Percentiles rank a stretch among this genome's conserved stretches.
These are phyloP conservation scores for Platichthys stellatus DNA, from an alignment of 2,113 vertebrate species.

Conservation along the genomic window DNA sequence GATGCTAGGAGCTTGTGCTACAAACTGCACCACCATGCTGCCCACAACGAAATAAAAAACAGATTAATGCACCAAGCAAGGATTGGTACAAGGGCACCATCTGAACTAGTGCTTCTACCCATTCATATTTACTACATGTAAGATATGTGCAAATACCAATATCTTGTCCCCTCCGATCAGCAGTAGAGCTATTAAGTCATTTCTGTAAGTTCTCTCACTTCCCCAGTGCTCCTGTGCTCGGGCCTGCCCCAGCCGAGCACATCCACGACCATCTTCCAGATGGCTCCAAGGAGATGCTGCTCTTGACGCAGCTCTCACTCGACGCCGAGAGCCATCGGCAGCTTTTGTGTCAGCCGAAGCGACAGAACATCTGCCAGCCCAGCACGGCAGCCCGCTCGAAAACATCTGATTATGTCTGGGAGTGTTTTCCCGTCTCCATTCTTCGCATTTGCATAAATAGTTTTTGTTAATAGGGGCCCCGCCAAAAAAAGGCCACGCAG, in stretches of 20 bases:
- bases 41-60: not conserved
- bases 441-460: constrained; percentile 69
- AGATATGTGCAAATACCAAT: constrained; percentile 4
- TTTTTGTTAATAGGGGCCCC: constrained; percentile 55
- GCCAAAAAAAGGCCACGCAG: constrained; percentile 22
- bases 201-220: constrained; percentile 44
- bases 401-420: constrained; percentile 69
- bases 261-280: constrained; percentile 39
- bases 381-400: constrained; percentile 55
- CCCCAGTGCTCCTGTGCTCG: not conserved
- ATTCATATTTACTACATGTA: constrained; percentile 2
- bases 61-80: too few species aligned
- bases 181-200: constrained; percentile 12
- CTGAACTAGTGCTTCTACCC: not conserved
- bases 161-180: too few species aligned
- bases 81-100: too few species aligned
- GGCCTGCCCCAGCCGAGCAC: constrained; percentile 25
- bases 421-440: constrained; percentile 42
- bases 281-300: constrained; percentile 39
- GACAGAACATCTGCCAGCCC: constrained; percentile 68
- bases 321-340: constrained; percentile 45
- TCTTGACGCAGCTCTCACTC: constrained; percentile 41
- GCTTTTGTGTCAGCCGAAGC: constrained; percentile 62
- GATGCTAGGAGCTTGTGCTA: not conserved
- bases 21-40: not conserved